These are phyloP conservation scores for Antechinus flavipes DNA, from an alignment of 2,113 vertebrate genomes.

Conservation along the genomic window DNA sequence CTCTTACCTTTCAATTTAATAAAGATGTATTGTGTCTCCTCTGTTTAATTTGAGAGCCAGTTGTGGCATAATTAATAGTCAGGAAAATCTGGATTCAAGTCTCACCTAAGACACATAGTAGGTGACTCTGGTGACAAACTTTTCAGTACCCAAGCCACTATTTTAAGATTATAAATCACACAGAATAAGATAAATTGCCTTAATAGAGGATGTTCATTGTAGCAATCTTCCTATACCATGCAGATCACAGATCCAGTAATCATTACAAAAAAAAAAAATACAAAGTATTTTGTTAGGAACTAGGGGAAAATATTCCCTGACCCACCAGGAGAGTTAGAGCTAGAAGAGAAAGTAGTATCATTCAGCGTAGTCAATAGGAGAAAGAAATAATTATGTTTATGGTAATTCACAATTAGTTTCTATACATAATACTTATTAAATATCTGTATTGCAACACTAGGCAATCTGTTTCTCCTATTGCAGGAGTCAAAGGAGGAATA, in stretches of 20 bases:
- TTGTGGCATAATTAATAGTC: background rate
- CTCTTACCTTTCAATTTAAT: background rate
- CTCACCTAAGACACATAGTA: background rate
- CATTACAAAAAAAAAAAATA: background rate
- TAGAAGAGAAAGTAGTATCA: background rate
- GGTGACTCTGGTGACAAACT: background rate
- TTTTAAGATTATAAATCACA: background rate
- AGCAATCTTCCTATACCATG: background rate
- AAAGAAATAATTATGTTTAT: slow-evolving; percentile 32
- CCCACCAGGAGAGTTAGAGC: background rate
- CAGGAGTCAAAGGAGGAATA: background rate
- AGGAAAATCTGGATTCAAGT: background rate
- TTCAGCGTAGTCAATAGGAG: background rate
- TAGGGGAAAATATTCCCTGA: background rate
- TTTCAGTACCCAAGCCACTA: background rate
- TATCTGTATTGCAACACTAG: slow-evolving; percentile 4
- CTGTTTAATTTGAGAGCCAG: background rate
- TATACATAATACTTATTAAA: background rate
- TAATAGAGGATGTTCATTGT: background rate
- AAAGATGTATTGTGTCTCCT: background rate
- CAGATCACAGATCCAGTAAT: background rate
- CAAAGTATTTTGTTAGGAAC: background rate
- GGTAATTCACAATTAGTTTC: slow-evolving; percentile 38
- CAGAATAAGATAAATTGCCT: background rate
- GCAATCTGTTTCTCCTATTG: background rate